A percentile compares a stretch with the other conserved stretches of the same genome.
phyloP scores from a whole-genome alignment of 2,888 invertebrate species.

The Luffia ferchaultella region DNA sequence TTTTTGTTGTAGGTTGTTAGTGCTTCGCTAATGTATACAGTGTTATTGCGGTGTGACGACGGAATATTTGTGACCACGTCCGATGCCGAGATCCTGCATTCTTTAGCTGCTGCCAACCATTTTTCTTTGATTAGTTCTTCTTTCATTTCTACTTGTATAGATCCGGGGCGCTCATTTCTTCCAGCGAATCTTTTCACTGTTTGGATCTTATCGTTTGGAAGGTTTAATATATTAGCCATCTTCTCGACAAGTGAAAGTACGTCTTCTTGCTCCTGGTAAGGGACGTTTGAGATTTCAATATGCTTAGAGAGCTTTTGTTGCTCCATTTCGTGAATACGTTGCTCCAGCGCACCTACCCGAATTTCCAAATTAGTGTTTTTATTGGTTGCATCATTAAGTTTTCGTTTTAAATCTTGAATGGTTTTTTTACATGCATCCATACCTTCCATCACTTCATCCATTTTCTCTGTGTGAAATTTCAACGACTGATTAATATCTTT shows the following conservation, averaged over 20 bases:
- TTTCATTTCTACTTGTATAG: neutral
- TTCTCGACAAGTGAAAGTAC: neutral
- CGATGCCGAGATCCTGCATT: neutral
- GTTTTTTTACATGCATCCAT: too few species aligned
- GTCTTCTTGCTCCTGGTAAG: neutral
- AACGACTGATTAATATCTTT: slow-evolving; percentile 1
- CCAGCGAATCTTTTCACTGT: too few species aligned
- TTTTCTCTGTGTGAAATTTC: neutral
- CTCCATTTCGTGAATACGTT: slow-evolving; percentile 13
- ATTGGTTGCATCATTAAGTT: too few species aligned
- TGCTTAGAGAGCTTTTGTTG: slow-evolving; percentile 8
- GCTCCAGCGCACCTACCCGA: slow-evolving; percentile 11
- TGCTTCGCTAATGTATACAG: slow-evolving; percentile 4
- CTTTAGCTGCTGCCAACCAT: neutral
- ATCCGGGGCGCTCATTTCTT: neutral
- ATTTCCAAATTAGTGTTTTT: slow-evolving; percentile 6
- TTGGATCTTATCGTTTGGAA: neutral
- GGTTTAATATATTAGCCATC: slow-evolving; percentile 5
- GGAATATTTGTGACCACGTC: neutral
- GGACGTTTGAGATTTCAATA: slow-evolving; percentile 10
- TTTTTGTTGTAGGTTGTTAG: slow-evolving; percentile 6
- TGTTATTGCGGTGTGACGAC: neutral
- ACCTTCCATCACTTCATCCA: slow-evolving; percentile 4
- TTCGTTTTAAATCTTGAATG: too few species aligned
- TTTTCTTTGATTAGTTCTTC: neutral